Base-by-base conservation (phyloP, 2,113 vertebrate species). In the Arvicanthis niloticus region DNA sequence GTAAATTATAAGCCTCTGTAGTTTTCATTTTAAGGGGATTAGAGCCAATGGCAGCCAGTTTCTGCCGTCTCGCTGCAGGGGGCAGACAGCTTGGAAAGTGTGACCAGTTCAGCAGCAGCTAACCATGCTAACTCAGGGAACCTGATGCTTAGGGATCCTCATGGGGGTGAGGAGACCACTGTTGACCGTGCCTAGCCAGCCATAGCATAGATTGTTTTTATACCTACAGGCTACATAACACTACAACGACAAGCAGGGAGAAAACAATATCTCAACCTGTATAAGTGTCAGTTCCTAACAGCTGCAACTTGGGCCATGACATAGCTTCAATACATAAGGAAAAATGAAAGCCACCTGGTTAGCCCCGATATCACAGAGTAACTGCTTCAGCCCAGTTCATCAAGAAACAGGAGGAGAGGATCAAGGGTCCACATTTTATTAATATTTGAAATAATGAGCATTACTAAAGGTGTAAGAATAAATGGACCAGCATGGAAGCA, bases 381-480 rank as follows among this genome's bases (percentile, higher is more conserved):
- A 58, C 5, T 84, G 22, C 15, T 10, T 80, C 76, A 81, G 21
- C 11, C 97, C 67, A 7, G 22, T 51, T 73, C 26, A 88, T 68
- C 26, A 17, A 76, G 94, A 22, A 11, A 40, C 0, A 53, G 9
- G 2, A 94, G 58, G 24, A 91, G 26, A 82, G 26, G 8, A 34
- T 65, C 2, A 51, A 75, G 4, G 1, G 86, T 95, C 86, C 45
- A 1, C 26, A 76, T 76, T 78, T 48, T 88, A 88, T 11, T 76
- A 80, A 16, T 75, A 87, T 68, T 42, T 86, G 5, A 87, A 91
- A 93, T 92, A 87, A 70, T 89, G 17, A 53, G 48, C 42, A 34
- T 70, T 87, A 58, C 16, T 62, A 78, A 93, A 95, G 96, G 51
- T 15, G 26, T 19, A 51, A 95, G 31, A 94, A 75, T 42, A 84